Percentiles rank a stretch among this genome's conserved stretches.
Conservation (phyloP, 35 echinoderm and acorn worm species). For the Lytechinus pictus region DNA sequence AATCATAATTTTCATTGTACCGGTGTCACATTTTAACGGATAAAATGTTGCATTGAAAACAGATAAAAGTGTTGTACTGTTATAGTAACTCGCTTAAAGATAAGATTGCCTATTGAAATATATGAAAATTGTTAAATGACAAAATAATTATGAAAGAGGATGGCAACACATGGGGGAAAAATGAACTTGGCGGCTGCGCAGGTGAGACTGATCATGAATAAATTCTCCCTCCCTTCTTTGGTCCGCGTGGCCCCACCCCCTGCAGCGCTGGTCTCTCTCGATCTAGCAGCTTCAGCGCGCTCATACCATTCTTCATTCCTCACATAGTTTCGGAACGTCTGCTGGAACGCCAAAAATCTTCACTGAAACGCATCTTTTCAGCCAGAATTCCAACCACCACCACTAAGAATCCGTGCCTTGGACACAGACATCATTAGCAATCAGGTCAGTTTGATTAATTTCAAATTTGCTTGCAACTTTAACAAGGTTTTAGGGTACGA, state of each 20-base stretch:
- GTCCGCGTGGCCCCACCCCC: conserved; percentile 93
- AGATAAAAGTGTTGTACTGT: too few relatives aligned
- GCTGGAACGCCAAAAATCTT: conserved; percentile 99
- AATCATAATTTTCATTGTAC: too few relatives aligned
- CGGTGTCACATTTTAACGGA: too few relatives aligned
- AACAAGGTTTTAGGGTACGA: conserved; percentile 58
- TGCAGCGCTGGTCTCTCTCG: conserved; percentile 87
- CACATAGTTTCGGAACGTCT: conserved; percentile 92
- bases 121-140: too few relatives aligned
- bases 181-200: neutral
- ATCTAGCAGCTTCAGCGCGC: conserved; percentile 84
- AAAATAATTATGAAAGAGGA: too few relatives aligned
- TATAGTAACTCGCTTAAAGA: too few relatives aligned
- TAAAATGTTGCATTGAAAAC: too few relatives aligned
- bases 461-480: conserved; percentile 64
- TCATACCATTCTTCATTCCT: conserved; percentile 99
- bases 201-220: conserved; percentile 68
- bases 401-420: conserved; percentile 90
- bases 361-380: conserved; percentile 93
- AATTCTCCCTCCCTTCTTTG: conserved; percentile 92
- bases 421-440: conserved; percentile 58
- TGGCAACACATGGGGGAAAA: too few relatives aligned
- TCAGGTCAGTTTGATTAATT: conserved; percentile 78
- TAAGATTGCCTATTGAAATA: too few relatives aligned
- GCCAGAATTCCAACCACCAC: conserved; percentile 75